Evolutionary conservation across 2,113 vertebrate species (phyloP), one percentile per base, ranked within the genome.

Genomic region (Pelusios castaneus): DNA sequence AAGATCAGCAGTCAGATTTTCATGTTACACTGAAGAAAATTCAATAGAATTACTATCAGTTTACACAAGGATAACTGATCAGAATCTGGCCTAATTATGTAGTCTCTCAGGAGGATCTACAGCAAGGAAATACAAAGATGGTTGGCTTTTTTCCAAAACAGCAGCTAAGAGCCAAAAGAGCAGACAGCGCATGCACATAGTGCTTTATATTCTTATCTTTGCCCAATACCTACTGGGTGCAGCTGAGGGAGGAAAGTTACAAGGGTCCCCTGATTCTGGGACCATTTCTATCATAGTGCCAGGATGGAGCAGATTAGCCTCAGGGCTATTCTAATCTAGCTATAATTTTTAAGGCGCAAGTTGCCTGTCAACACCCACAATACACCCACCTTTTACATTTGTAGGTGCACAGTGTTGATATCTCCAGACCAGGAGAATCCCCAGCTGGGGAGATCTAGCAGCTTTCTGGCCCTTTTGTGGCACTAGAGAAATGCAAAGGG

Each of bases 81-180:
- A 87, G 78, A 92, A 52, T 43, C 91, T 91, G 76, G 86, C 83
- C 91, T 87, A 84, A 84, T 67, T 81, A 85, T 81, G 52, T 7
- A 91, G 70, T 34, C 93, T 92, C 92, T 94, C 89, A 83, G 83
- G 89, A 95, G 88, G 95, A 92, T 85, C 85, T 83, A 17, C 63
- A 93, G 88, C 52, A 73, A 19, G 63, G 83, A 91, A 58, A 1
- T 21, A 14, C 85, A 81, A 84, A 92, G 60, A 93, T 82, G 34
- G 55, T 47, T 95, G 94, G 85, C 89, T 95, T 91, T 85, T 79
- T 49, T 95, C 94, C 96, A 95, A 94, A 84, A 91, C 8, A 47
- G 83, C 92, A 89, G 75, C 3, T 89, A 83, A 85, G 38, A 87
- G 82, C 84, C 93, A 92, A 78, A 95, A 95, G 51, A 95, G 91